These are phyloP conservation scores for Osmoderma eremita DNA, from an alignment of 2,888 invertebrate genomes.

Conservation along the genomic window DNA sequence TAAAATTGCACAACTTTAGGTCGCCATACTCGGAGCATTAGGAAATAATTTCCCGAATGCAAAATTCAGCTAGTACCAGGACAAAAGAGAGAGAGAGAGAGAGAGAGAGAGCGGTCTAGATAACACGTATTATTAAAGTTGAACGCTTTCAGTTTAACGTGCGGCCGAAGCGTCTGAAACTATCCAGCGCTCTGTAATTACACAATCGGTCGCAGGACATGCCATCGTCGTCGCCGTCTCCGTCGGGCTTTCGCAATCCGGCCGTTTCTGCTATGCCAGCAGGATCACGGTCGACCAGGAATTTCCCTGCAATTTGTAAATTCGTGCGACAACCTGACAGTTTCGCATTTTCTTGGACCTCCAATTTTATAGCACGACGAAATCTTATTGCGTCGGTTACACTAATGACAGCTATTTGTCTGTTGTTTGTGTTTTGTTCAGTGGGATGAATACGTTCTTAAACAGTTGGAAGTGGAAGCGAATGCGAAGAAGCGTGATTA, in stretches of 20 bases:
- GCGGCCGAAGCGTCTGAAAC: constrained; percentile 37
- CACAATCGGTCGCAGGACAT: constrained; percentile 42
- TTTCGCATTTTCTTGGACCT: constrained; percentile 37
- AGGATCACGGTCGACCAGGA: constrained; percentile 38
- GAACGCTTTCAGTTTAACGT: constrained; percentile 33
- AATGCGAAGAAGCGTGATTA: neutral
- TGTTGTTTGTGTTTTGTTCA: constrained; percentile 23
- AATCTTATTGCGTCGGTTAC: constrained; percentile 37
- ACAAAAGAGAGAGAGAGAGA: constrained; percentile 38
- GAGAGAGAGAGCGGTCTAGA: constrained; percentile 21
- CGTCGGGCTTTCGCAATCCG: constrained; percentile 30
- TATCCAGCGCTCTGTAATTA: constrained; percentile 44
- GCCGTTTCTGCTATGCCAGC: constrained; percentile 24
- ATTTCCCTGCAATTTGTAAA: constrained; percentile 45
- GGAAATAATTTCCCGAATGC: constrained; percentile 35
- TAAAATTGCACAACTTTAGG: constrained; percentile 34
- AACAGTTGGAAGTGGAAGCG: constrained; percentile 12
- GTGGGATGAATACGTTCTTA: constrained; percentile 8
- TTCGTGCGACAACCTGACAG: constrained; percentile 41
- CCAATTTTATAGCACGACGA: constrained; percentile 18
- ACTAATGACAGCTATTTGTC: constrained; percentile 30
- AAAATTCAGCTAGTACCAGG: constrained; percentile 31
- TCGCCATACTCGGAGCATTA: constrained; percentile 24
- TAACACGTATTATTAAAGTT: constrained; percentile 38
- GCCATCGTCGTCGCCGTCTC: constrained; percentile 27